Evolutionary conservation across 2,888 invertebrate genomes (phyloP).

Genomic region (Caenorhabditis sp.): DNA sequence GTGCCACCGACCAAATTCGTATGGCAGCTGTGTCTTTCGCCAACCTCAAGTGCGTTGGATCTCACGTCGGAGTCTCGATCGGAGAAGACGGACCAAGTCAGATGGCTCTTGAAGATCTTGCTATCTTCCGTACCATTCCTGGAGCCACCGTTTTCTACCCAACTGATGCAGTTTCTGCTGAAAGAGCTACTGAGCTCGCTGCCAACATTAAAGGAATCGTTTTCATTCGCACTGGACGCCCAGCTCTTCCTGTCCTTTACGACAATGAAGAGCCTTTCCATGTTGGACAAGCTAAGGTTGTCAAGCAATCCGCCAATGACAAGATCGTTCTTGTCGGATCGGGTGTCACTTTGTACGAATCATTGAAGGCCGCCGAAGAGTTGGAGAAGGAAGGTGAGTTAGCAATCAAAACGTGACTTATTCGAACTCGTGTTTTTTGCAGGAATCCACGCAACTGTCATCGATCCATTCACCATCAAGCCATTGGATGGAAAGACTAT

Average conservation of each 20-base stretch:
- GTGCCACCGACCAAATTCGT: constrained; percentile 97
- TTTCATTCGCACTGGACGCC: constrained; percentile 96
- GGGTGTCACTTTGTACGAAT: constrained; percentile 95
- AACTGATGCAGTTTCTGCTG: constrained; percentile 92
- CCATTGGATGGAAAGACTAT: constrained; percentile 92
- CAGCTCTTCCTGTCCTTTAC: constrained; percentile 92
- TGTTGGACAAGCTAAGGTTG: constrained; percentile 87
- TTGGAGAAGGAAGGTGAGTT: constrained; percentile 70
- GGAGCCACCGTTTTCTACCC: constrained; percentile 88
- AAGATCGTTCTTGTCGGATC: constrained; percentile 93
- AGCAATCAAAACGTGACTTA: no score
- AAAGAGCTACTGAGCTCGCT: constrained; percentile 95
- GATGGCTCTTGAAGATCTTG: constrained; percentile 99
- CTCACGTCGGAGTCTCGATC: constrained; percentile 98
- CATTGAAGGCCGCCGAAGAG: constrained; percentile 87
- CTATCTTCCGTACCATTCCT: constrained; percentile 94
- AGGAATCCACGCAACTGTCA: constrained; percentile 88
- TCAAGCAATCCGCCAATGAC: constrained; percentile 89
- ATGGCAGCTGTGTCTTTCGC: constrained; percentile 99
- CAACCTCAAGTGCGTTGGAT: constrained; percentile 93
- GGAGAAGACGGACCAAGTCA: constrained; percentile 90
- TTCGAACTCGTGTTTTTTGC: constrained; percentile 3
- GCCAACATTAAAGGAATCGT: constrained; percentile 87
- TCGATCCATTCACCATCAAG: constrained; percentile 91
- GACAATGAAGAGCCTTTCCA: constrained; percentile 90